Conservation (phyloP, 2,113 vertebrate species). For the Nannospalax galili region DNA sequence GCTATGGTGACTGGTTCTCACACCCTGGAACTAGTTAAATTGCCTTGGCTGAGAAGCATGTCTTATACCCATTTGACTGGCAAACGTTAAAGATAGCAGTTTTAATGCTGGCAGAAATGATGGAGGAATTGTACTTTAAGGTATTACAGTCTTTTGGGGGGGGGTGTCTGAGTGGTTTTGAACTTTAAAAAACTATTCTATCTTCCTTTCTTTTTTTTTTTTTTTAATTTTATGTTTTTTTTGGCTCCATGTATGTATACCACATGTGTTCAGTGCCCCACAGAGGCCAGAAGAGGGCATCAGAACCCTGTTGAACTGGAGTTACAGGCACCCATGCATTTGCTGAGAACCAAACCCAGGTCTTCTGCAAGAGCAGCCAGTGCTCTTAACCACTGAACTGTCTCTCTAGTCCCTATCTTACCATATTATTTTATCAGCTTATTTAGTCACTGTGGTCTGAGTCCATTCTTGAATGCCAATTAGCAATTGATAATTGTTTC, state of each 20-base stretch:
- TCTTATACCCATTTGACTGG: neutral
- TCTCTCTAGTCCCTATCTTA: neutral
- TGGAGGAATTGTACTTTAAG: neutral
- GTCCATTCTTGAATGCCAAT: slow-evolving; percentile 31
- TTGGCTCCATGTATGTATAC: too few relatives aligned
- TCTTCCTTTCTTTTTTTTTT: neutral
- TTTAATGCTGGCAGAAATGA: neutral
- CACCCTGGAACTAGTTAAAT: neutral
- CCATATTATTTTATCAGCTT: neutral
- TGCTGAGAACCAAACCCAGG: too few relatives aligned
- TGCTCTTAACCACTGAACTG: neutral
- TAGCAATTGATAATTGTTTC: slow-evolving; percentile 53
- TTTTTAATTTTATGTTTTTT: too few relatives aligned
- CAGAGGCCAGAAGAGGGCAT: too few relatives aligned
- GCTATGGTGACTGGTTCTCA: neutral
- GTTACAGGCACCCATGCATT: too few relatives aligned
- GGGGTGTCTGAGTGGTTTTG: neutral
- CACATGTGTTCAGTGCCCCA: too few relatives aligned
- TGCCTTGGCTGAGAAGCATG: neutral
- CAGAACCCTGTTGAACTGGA: too few relatives aligned
- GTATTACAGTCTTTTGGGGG: neutral
- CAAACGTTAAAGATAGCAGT: neutral
- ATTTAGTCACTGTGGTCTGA: slow-evolving; percentile 19
- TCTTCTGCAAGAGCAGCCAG: neutral
- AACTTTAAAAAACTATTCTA: neutral